Evolutionary conservation across 1,140 invertebrate genomes (phyloP).

Genomic region (Drosophila lacertosa): DNA sequence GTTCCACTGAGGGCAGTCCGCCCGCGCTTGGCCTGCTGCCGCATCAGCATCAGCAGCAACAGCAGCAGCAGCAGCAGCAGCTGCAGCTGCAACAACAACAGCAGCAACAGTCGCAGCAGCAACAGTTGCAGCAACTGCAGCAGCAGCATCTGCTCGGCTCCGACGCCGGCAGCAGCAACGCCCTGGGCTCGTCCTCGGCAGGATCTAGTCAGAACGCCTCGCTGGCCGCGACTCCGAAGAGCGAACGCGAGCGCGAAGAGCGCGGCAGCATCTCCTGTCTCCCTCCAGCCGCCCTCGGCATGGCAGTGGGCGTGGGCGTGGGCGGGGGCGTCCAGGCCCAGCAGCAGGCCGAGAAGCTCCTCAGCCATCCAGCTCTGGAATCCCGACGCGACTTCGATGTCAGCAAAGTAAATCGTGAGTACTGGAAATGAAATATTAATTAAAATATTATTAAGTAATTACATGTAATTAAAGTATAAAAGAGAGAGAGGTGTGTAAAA

Average conservation of each 20-base stretch:
- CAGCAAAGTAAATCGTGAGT: constrained; percentile 83
- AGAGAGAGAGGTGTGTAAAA: no score
- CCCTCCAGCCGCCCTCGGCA: constrained; percentile 74
- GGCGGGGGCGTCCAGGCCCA: constrained; percentile 65
- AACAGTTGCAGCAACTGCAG: constrained; percentile 23
- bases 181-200: constrained; percentile 63
- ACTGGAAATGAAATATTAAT: no score
- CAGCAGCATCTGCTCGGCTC: constrained; percentile 32
- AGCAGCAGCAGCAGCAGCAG: constrained; percentile 45
- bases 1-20: constrained; percentile 62
- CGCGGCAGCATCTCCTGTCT: constrained; percentile 77
- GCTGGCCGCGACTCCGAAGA: constrained; percentile 66
- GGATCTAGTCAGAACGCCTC: constrained; percentile 76
- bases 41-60: constrained; percentile 54
- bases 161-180: constrained; percentile 47
- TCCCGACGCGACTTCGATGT: constrained; percentile 76
- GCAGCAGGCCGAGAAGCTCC: constrained; percentile 70
- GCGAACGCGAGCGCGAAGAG: constrained; percentile 58
- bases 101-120: neutral
- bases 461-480: no score
- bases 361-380: constrained; percentile 71
- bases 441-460: no score
- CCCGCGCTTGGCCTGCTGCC: constrained; percentile 37
- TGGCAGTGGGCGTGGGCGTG: constrained; percentile 69
- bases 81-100: constrained; percentile 43